A percentile compares a stretch with the other conserved stretches of the same genome.
phyloP scores from a whole-genome alignment of 2,113 vertebrate species.

The Spermophilus dauricus region DNA sequence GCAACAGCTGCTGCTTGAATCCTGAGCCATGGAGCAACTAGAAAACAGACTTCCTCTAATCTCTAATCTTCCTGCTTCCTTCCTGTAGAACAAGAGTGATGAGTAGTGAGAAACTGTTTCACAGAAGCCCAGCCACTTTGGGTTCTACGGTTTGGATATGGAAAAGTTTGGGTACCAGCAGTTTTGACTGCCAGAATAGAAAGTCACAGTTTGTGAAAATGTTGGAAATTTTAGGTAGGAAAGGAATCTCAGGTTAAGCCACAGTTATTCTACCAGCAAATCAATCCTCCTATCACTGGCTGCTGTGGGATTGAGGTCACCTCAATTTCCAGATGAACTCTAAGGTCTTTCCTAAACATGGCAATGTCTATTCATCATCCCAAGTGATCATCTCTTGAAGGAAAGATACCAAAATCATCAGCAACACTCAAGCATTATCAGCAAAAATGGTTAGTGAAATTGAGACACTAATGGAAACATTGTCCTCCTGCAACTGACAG shows the following conservation, averaged over 20 bases:
- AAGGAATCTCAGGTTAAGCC: neutral
- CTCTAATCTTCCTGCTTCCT: neutral
- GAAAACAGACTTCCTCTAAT: no score
- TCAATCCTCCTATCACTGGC: neutral
- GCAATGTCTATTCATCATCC: neutral
- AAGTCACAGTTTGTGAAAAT: neutral
- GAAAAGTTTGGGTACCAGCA: neutral
- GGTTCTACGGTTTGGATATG: neutral
- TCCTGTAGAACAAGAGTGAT: neutral
- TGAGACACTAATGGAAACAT: neutral
- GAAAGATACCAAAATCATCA: neutral
- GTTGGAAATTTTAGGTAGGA: neutral
- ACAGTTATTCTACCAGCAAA: neutral
- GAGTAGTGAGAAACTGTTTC: neutral
- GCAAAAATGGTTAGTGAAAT: neutral
- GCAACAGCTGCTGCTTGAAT: no score
- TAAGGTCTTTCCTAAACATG: neutral
- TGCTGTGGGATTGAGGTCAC: neutral
- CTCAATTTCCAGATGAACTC: neutral
- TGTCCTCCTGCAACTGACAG: neutral
- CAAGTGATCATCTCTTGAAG: neutral
- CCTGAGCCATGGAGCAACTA: no score
- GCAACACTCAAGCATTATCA: neutral
- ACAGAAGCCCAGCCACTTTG: neutral
- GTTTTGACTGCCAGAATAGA: neutral